Conservation (phyloP, 2,113 vertebrate genomes). For the Megalops atlanticus region DNA sequence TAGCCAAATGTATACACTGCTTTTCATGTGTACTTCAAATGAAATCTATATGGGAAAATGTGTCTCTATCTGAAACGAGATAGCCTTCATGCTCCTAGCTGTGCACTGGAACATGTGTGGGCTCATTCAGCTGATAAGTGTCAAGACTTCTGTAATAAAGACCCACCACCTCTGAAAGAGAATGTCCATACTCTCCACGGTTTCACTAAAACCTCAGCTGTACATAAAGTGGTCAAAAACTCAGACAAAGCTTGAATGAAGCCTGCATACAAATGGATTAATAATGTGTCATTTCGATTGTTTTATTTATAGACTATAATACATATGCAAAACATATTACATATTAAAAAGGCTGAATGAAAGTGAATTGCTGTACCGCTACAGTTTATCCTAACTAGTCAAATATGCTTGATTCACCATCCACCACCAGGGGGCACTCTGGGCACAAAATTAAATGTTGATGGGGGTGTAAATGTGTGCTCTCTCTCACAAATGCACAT, state of each 20-base stretch:
- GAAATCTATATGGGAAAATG: not conserved
- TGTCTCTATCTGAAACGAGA: no score
- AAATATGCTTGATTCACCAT: not conserved
- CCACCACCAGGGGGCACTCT: conserved; percentile 23
- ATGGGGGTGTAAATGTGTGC: not conserved
- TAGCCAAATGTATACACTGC: not conserved
- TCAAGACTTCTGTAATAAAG: not conserved
- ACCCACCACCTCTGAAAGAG: not conserved
- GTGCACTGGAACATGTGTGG: not conserved
- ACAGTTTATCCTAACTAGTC: not conserved
- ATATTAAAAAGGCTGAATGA: not conserved
- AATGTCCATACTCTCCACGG: not conserved
- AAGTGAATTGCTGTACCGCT: not conserved
- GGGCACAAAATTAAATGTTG: not conserved
- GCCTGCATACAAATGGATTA: not conserved
- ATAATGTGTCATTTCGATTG: not conserved
- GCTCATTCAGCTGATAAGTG: not conserved
- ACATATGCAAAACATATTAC: not conserved
- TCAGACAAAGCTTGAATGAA: not conserved
- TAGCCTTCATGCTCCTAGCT: not conserved
- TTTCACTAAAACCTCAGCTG: not conserved
- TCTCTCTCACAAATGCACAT: not conserved
- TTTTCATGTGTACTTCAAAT: not conserved
- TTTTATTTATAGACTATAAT: no score
- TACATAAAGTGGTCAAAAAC: not conserved